Evolutionary conservation across 2,113 vertebrate genomes (phyloP), one percentile per base, ranked within the genome.

Genomic region (Bubo scandiacus): DNA sequence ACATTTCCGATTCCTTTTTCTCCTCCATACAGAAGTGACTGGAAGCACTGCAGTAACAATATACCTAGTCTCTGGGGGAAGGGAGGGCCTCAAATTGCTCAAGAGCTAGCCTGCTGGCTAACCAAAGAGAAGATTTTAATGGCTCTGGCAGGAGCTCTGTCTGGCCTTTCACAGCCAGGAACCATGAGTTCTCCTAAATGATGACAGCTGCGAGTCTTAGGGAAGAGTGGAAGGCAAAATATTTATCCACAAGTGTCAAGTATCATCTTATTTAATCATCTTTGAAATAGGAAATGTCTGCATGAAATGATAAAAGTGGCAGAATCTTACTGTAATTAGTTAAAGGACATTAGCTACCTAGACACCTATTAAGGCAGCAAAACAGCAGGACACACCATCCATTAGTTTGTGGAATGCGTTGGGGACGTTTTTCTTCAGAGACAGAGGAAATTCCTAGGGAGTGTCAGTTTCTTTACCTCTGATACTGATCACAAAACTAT

Each of bases 161-260:
- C 83, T 68, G 54, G 68, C 52, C 83, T 86, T 95, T 89, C 93
- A 92, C 65, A 92, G 96, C 73, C 93, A 96, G 78, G 49, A 91
- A 84, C n/a, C 13, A 34, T 38, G 51, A 89, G 72, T 29, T 81
- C 81, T 81, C 45, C 62, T 77, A 71, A 93, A 97, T 62, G 22
- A 88, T 40, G 65, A 74, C 55, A 78, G 47, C 73, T 94, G 65
- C 73, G 83, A 94, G 66, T 82, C 71, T 65, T 59, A 25, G 18
- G 40, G 71, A 77, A 84, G 25, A 86, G 15, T 2, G 2, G 5
- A 86, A 15, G 45, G 45, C 65, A 90, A 91, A 96, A 79, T 85
- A 81, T 65, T 77, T 85, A 86, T 38, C 45, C 43, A 89, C 40
- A 74, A 67, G 84, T 79, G 52, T 63, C 42, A 92, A 84, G 74